These are phyloP conservation scores for Rhamnusium bicolor DNA, from an alignment of 2,888 invertebrate genomes.

Conservation along the genomic window DNA sequence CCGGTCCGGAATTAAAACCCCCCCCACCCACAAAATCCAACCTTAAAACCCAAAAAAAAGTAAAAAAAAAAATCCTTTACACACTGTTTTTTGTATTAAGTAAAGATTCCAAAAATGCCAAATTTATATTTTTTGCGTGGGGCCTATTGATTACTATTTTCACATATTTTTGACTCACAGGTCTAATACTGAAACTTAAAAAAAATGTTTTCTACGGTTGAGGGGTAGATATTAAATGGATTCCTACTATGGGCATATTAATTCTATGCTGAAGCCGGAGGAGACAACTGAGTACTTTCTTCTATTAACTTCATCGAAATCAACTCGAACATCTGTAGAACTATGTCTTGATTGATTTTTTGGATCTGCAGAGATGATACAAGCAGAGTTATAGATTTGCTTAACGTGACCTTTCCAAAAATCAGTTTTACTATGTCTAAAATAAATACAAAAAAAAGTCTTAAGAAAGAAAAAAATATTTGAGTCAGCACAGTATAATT, in stretches of 20 bases:
- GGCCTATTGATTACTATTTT: background rate
- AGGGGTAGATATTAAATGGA: background rate
- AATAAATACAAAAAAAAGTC: no score
- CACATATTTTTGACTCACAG: background rate
- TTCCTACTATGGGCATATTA: background rate
- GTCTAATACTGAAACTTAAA: background rate
- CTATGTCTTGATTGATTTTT: slow-evolving; percentile 72
- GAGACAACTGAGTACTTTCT: slow-evolving; percentile 56
- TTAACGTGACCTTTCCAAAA: slow-evolving; percentile 67
- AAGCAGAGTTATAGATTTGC: slow-evolving; percentile 66
- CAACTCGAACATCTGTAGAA: slow-evolving; percentile 71
- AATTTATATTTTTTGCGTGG: no score
- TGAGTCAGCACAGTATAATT: no score
- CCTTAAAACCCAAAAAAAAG: no score
- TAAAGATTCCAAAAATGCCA: no score
- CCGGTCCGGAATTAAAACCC: no score
- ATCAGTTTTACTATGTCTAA: slow-evolving; percentile 63
- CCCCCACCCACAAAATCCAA: no score
- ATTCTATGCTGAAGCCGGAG: slow-evolving; percentile 57
- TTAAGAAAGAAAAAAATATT: no score
- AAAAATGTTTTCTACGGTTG: background rate
- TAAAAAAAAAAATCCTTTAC: no score
- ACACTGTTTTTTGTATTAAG: no score
- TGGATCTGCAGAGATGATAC: slow-evolving; percentile 69
- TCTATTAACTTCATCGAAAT: slow-evolving; percentile 62